Percentiles rank a stretch among this genome's conserved stretches.
Evolutionary conservation across 2,888 invertebrate species (phyloP).

Genomic region (Sphecodes monilicornis): DNA sequence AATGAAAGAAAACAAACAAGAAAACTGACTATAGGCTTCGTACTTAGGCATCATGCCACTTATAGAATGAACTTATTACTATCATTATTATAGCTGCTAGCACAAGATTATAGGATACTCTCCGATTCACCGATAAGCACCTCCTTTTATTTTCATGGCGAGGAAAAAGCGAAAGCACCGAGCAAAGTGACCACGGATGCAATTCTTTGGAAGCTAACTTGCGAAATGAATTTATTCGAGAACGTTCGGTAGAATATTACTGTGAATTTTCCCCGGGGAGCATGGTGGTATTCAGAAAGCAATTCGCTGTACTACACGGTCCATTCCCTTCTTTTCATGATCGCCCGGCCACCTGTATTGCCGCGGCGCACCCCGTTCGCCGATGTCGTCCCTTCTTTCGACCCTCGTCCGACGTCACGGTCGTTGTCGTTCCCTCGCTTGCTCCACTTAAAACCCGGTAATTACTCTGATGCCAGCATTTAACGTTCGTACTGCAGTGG

Average conservation of each 20-base stretch:
- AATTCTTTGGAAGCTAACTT: background rate
- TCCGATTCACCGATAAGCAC: background rate
- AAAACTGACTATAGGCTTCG: too few species aligned
- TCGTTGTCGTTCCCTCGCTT: slow-evolving; percentile 71
- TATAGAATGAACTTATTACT: background rate
- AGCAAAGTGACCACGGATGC: background rate
- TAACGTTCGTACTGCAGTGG: slow-evolving; percentile 65
- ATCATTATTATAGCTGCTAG: background rate
- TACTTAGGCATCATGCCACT: background rate
- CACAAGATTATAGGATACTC: background rate
- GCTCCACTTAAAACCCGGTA: slow-evolving; percentile 77
- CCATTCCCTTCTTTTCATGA: slow-evolving; percentile 7
- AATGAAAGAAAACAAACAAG: too few species aligned
- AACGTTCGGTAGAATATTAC: background rate
- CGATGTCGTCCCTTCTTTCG: slow-evolving; percentile 58
- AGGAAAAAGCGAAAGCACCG: background rate
- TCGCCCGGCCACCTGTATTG: slow-evolving; percentile 39
- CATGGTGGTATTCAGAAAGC: slow-evolving; percentile 17
- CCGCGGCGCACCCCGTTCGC: slow-evolving; percentile 53
- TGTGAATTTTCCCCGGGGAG: background rate
- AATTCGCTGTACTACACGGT: slow-evolving; percentile 28
- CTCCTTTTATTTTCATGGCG: background rate
- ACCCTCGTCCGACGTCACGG: slow-evolving; percentile 58
- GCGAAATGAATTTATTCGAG: slow-evolving; percentile 2
- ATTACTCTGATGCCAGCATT: slow-evolving; percentile 75